Evolutionary conservation across 2,113 vertebrate genomes (phyloP).

Genomic region (Mustelus asterias): DNA sequence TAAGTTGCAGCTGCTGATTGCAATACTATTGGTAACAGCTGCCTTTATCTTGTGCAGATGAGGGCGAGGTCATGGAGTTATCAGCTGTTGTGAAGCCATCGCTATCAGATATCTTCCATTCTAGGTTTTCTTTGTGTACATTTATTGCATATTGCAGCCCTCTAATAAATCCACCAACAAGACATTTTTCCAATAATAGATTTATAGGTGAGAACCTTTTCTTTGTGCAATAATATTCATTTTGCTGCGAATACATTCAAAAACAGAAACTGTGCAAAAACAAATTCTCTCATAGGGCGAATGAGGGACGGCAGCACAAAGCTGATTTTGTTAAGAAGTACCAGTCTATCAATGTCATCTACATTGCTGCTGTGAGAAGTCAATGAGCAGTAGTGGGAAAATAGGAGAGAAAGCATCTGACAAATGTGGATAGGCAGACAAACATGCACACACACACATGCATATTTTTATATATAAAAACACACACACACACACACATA

Average conservation of each 20-base stretch:
- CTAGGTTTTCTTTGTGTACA: neutral
- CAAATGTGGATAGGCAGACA: neutral
- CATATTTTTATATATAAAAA: too few species aligned
- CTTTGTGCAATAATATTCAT: neutral
- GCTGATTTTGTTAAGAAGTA: neutral
- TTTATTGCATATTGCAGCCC: neutral
- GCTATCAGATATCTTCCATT: neutral
- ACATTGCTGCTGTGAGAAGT: too few species aligned
- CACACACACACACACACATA: neutral
- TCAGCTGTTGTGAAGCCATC: constrained; percentile 1
- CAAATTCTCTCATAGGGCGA: neutral
- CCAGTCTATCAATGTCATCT: neutral
- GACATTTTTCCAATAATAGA: neutral
- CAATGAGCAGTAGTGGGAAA: neutral
- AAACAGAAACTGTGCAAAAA: neutral
- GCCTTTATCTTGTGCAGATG: neutral
- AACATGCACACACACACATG: neutral
- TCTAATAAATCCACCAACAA: neutral
- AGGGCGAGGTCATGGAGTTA: constrained; percentile 15
- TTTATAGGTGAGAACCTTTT: neutral
- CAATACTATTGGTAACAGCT: neutral
- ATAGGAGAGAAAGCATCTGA: neutral
- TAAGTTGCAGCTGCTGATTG: neutral
- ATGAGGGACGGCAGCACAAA: neutral
- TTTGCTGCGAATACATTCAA: neutral